Conservation (phyloP, 2,888 invertebrate genomes). For the Pachycephus smyrnensis region DNA sequence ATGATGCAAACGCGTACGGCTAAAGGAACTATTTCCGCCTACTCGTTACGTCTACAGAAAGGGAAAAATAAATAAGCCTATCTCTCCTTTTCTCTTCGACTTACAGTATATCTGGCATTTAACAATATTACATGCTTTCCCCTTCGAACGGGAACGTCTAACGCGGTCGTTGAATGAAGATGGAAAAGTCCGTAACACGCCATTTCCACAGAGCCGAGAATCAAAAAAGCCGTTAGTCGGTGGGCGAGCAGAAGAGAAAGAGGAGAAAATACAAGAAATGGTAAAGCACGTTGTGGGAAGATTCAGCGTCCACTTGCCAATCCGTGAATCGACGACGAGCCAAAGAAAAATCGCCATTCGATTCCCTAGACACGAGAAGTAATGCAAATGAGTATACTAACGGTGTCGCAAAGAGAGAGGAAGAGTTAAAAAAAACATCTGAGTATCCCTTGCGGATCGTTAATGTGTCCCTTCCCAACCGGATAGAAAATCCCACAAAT, state of each 20-base stretch:
- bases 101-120: background rate
- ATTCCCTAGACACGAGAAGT: background rate
- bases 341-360: background rate
- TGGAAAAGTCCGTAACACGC: background rate
- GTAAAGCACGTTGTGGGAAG: background rate
- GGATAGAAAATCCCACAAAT: background rate
- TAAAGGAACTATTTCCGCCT: background rate
- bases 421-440: background rate
- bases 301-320: background rate
- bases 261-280: background rate
- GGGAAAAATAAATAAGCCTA: background rate
- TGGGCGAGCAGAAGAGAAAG: background rate
- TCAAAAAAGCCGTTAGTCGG: background rate
- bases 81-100: background rate
- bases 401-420: background rate
- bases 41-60: background rate
- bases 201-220: background rate
- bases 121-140: background rate
- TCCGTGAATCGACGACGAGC: background rate
- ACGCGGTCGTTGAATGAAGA: background rate
- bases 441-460: background rate
- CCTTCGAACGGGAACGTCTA: background rate
- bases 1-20: background rate
- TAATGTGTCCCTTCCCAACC: background rate
- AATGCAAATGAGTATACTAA: background rate